phyloP scores from a whole-genome alignment of 2,888 invertebrate species.

The Seira sanloemensis region DNA sequence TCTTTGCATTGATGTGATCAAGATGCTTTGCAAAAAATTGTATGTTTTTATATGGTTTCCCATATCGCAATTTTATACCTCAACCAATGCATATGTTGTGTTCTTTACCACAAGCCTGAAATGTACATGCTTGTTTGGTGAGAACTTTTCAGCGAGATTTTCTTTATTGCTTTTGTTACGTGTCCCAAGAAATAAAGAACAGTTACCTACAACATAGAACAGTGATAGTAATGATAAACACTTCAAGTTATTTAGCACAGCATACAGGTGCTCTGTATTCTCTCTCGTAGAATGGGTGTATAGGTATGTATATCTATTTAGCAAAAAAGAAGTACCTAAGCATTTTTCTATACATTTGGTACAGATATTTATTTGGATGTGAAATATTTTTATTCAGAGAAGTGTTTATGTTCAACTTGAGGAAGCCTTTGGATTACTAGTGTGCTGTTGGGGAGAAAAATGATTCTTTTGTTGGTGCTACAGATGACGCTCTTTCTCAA shows the following conservation, averaged over 20 bases:
- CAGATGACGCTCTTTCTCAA: conserved; percentile 54
- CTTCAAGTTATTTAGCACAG: conserved; percentile 7
- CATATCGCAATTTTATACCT: background rate
- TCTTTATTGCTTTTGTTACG: background rate
- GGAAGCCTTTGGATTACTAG: background rate
- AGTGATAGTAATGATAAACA: background rate
- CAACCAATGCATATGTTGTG: too few species aligned
- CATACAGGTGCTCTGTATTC: conserved; percentile 27
- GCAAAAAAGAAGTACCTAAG: background rate
- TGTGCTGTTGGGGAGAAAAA: background rate
- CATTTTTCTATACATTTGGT: background rate
- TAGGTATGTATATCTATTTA: background rate
- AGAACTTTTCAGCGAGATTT: background rate
- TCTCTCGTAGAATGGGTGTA: background rate
- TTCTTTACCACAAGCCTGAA: background rate
- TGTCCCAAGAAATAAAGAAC: conserved; percentile 28
- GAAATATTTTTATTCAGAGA: conserved; percentile 12
- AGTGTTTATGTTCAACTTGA: background rate
- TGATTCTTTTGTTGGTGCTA: conserved; percentile 1
- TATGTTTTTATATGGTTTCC: conserved; percentile 7
- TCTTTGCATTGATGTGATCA: conserved; percentile 12
- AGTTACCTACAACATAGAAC: conserved; percentile 56
- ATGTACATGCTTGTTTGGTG: background rate
- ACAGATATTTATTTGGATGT: background rate
- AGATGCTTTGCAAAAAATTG: background rate